phyloP scores from a whole-genome alignment of 1,140 invertebrate genomes.

The Bombus vancouverensis region DNA sequence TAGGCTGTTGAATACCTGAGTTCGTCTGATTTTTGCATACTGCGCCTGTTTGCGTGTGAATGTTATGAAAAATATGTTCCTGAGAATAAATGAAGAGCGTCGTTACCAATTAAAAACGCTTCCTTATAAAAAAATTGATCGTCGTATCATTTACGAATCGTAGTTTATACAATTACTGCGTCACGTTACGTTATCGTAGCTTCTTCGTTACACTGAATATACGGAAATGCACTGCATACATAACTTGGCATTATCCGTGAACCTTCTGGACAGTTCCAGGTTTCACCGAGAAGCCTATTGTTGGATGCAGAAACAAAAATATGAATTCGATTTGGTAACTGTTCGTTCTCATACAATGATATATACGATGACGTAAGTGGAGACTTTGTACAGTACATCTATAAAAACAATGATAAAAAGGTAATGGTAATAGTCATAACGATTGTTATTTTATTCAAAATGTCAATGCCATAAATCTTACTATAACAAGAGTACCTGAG shows the following conservation, averaged over 20 bases:
- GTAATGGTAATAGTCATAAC: background rate
- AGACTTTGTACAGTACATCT: constrained; percentile 72
- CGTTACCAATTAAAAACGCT: constrained; percentile 48
- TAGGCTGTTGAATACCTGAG: constrained; percentile 25
- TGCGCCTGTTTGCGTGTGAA: constrained; percentile 36
- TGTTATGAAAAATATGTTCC: constrained; percentile 52
- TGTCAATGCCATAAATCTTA: constrained; percentile 53
- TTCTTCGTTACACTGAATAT: constrained; percentile 44
- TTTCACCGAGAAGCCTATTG: constrained; percentile 52
- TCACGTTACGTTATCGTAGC: too few relatives aligned
- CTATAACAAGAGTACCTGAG: constrained; percentile 71
- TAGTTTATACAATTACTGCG: background rate
- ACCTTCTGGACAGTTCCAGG: constrained; percentile 67
- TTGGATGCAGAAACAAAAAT: constrained; percentile 63
- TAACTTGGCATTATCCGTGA: constrained; percentile 59
- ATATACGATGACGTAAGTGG: constrained; percentile 65
- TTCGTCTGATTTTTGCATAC: constrained; percentile 27
- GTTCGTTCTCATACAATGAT: constrained; percentile 63
- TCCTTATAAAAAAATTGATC: constrained; percentile 1
- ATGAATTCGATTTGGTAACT: constrained; percentile 65
- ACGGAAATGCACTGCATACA: constrained; percentile 63
- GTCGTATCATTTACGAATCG: background rate
- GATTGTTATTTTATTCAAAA: constrained; percentile 29
- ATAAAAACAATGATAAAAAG: constrained; percentile 36
- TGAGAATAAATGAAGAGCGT: constrained; percentile 61